These are phyloP conservation scores for Charanyca ferruginea DNA, from an alignment of 2,888 invertebrate species.

Conservation along the genomic window DNA sequence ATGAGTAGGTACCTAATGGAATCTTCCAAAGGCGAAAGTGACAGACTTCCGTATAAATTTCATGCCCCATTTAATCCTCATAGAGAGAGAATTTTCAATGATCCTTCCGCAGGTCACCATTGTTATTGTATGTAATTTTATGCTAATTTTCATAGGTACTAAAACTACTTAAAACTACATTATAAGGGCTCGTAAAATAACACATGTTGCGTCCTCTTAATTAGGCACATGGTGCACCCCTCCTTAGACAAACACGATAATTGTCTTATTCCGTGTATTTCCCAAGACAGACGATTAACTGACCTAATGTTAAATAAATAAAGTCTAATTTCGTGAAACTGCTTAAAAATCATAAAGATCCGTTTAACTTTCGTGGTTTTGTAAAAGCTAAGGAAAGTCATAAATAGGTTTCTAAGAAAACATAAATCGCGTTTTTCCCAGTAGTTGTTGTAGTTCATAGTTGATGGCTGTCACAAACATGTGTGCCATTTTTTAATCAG, in stretches of 20 bases:
- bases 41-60: too few relatives aligned
- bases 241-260: neutral
- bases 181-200: neutral
- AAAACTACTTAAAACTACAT: neutral
- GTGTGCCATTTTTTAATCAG: constrained; percentile 9
- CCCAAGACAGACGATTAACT: neutral
- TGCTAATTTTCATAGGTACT: too few relatives aligned
- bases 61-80: too few relatives aligned
- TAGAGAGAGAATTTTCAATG: too few relatives aligned
- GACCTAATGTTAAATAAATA: neutral
- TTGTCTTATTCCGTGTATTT: neutral
- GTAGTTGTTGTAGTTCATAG: constrained; percentile 27
- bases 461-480: constrained; percentile 25
- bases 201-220: constrained; percentile 21
- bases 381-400: constrained; percentile 6
- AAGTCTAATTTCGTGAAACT: neutral
- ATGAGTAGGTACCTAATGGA: too few relatives aligned
- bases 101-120: too few relatives aligned
- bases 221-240: constrained; percentile 22
- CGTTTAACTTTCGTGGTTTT: constrained; percentile 2
- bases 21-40: too few relatives aligned
- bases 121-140: too few relatives aligned
- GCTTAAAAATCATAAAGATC: constrained; percentile 1
- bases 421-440: constrained; percentile 4
- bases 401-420: constrained; percentile 20